A percentile compares a stretch with the other conserved stretches of the same genome.
These are phyloP conservation scores for Vireo altiloquus DNA, from an alignment of 2,113 vertebrate species.

Conservation along the genomic window DNA sequence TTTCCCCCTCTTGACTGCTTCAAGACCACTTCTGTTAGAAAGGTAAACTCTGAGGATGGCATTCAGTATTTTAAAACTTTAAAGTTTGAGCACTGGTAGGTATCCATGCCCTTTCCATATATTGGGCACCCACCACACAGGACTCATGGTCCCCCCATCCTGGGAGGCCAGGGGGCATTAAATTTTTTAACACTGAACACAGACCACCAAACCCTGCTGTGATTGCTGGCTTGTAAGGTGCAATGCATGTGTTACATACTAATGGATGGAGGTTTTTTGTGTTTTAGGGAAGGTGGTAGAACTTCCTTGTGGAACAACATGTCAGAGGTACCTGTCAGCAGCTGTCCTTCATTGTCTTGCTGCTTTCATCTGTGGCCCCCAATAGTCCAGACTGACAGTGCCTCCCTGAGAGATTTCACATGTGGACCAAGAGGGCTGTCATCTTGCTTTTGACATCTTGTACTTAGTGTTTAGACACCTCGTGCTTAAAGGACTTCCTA, in stretches of 20 bases:
- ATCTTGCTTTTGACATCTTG: neutral
- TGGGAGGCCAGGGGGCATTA: neutral
- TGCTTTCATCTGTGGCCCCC: neutral
- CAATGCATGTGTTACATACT: neutral
- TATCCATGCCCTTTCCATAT: neutral
- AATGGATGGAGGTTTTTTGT: neutral
- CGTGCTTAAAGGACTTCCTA: neutral
- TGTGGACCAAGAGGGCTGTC: neutral
- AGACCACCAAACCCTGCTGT: neutral
- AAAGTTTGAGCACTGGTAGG: neutral
- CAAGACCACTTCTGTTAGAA: neutral
- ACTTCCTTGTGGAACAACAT: neutral
- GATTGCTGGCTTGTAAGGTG: neutral
- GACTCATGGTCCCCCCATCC: accelerated
- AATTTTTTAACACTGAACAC: neutral
- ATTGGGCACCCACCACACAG: neutral
- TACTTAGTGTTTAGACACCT: neutral
- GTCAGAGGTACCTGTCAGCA: neutral
- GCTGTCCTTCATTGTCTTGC: neutral
- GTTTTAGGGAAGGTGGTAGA: neutral
- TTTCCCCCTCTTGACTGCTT: neutral
- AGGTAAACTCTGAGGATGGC: neutral
- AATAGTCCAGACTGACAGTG: neutral
- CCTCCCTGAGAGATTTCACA: neutral
- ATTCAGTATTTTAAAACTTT: neutral